Evolutionary conservation across 1,140 invertebrate genomes (phyloP).

Genomic region (Aculops lycopersici): DNA sequence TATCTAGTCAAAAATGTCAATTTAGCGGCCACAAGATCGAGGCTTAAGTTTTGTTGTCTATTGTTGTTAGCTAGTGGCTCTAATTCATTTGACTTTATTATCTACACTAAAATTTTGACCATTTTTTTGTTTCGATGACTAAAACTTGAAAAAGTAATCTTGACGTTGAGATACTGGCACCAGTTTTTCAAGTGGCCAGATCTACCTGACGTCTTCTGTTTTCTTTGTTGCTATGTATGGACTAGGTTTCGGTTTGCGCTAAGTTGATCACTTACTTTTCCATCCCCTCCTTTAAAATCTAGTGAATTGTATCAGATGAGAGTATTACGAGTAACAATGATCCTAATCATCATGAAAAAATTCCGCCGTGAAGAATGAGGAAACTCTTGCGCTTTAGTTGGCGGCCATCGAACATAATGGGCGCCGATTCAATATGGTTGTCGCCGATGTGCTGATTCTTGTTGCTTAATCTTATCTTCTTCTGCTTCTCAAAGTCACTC

Average conservation of each 20-base stretch:
- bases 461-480: constrained; percentile 26
- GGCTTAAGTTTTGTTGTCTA: too few relatives aligned
- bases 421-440: neutral
- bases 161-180: neutral
- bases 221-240: neutral
- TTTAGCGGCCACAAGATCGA: too few relatives aligned
- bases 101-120: neutral
- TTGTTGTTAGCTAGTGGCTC: too few relatives aligned
- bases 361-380: constrained; percentile 10
- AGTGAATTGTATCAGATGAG: neutral
- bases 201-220: neutral
- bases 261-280: neutral
- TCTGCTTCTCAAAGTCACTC: constrained; percentile 23
- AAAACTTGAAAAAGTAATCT: neutral
- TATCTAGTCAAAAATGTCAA: too few relatives aligned
- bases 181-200: neutral
- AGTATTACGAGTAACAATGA: neutral
- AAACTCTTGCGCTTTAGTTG: constrained; percentile 7
- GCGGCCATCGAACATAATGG: neutral
- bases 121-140: neutral
- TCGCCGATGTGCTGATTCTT: constrained; percentile 4
- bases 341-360: constrained; percentile 3
- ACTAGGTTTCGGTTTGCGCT: neutral
- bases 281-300: neutral
- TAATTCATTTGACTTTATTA: neutral